Percentiles rank a stretch among this genome's conserved stretches.
Evolutionary conservation across 2,797 vertebrate genomes (phyloP).

Genomic region (Apogon talboti): DNA sequence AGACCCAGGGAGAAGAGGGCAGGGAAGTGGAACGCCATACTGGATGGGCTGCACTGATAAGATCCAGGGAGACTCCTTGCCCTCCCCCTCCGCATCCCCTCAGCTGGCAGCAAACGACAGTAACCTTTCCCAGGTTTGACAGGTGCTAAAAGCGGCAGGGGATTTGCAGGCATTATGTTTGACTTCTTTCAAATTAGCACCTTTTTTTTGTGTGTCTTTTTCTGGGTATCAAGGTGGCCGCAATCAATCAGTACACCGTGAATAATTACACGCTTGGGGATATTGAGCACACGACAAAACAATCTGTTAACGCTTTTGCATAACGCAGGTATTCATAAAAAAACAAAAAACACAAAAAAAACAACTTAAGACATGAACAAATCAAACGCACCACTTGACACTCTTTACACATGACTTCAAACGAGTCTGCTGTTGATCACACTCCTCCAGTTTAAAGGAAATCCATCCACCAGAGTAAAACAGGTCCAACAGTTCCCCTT

Average conservation of each 20-base stretch:
- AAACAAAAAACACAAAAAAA: slow-evolving; percentile 29
- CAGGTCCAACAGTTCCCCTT: slow-evolving; percentile 65
- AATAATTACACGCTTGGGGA: slow-evolving; percentile 58
- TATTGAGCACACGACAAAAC: slow-evolving; percentile 26
- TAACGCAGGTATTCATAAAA: slow-evolving; percentile 49
- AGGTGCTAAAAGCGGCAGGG: slow-evolving; percentile 59
- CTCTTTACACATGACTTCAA: slow-evolving; percentile 40
- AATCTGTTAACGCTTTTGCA: slow-evolving; percentile 42
- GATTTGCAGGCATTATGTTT: slow-evolving; percentile 61
- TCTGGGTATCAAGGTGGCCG: slow-evolving; percentile 56
- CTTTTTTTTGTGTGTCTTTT: slow-evolving; percentile 42
- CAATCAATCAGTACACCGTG: slow-evolving; percentile 52
- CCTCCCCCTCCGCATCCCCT: slow-evolving; percentile 19
- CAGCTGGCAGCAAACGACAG: slow-evolving; percentile 46
- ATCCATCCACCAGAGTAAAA: slow-evolving; percentile 58
- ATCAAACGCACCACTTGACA: slow-evolving; percentile 52
- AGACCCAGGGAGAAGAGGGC: slow-evolving; percentile 48
- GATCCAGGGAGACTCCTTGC: slow-evolving; percentile 64
- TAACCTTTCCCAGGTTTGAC: slow-evolving; percentile 68
- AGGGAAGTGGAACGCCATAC: slow-evolving; percentile 64
- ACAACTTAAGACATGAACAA: slow-evolving; percentile 30
- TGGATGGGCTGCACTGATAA: slow-evolving; percentile 65
- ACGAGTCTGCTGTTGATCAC: slow-evolving; percentile 44
- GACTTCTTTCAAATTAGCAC: slow-evolving; percentile 72
- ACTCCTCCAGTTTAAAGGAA: slow-evolving; percentile 49